Evolutionary conservation across 1,140 invertebrate genomes (phyloP), one percentile per base, ranked within the genome.

Genomic region (Helicoverpa armigera): DNA sequence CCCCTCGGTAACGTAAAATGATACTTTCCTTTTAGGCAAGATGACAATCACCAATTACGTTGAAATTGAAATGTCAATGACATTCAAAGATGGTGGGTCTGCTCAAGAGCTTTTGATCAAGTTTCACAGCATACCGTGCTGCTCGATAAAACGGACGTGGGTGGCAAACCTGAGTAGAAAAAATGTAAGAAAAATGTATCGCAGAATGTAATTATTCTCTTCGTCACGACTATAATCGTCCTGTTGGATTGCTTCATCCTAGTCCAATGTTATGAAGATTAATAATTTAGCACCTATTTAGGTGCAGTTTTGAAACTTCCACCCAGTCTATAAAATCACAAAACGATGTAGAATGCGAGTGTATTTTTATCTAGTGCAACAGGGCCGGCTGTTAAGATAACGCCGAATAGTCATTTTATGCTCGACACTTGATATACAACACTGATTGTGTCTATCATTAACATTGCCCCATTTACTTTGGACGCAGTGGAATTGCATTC

Each of bases 311-410:
- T 5, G 9, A 43, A 43, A 43, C 35, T 43, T 43, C 35, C 35
- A 43, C 0, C 35, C 35, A 43, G 35, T 43, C 35, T 43, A 43
- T 43, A 29, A 60, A 12, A 12, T 29, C 58, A 60, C 58, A 31
- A 61, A 31, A 31, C 3, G 12, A 14, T 29, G 23, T 31, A 14
- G 29, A 61, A 61, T 12, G 23, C 18, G 58, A 61, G 11, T 61
- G 58, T 61, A 61, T 5, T 61, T 61, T 61, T 61, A 61, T 61
- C 58, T 61, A 61, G 29, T 61, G 58, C 58, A 61, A 61, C 58
- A 61, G 58, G 31, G 58, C 58, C 23, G 58, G 58, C 58, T 31
- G 23, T 61, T 23, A 0, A 7, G 58, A 61, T 61, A 61, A 61
- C 35, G 58, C 58, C 13, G 12, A 23, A 61, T 29, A 61, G 23